Evolutionary conservation across 2,113 vertebrate species (phyloP), one percentile per base, ranked within the genome.

Genomic region (Corythornis cristatus): DNA sequence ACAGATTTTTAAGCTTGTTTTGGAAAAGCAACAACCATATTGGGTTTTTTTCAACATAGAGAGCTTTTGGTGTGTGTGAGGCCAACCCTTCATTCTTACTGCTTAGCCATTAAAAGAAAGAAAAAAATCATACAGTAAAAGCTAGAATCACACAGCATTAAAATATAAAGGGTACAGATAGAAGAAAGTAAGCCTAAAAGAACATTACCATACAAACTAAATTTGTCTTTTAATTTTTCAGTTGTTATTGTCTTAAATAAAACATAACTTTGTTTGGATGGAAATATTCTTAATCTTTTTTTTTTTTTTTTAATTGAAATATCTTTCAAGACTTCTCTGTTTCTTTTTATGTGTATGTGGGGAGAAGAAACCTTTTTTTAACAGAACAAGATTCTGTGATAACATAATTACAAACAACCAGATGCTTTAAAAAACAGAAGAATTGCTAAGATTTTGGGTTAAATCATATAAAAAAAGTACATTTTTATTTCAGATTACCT

Each of bases 121-220:
- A 50, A 94, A 82, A 75, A 62, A 0, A 35, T 40, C 35, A 37
- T 40, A 53, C 23, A 68, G 16, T 48, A 81, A 71, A 90, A 91
- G 42, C 46, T 78, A 56, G 58, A 94, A 51, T 88, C 54, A 13
- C 33, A 77, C 33, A 15, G 6, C 66, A 79, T 93, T 88, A 86
- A 89, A 94, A 71, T 54, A 86, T 85, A 91, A 80, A 86, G 23
- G 94, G 26, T 23, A 22, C 28, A 54, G 70, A 83, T 3, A 84
- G 57, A 92, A 87, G 20, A 81, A 93, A 92, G 62, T 14, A 93
- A 88, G 83, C 65, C 77, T 96, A 86, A 92, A 96, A 88, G 86
- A 92, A 86, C 25, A 81, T 51, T 71, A 70, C 72, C 83, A 86
- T 93, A 80, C 89, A 90, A 90, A 95, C 50, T 78, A 92, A 88